Evolutionary conservation across 2,888 invertebrate species (phyloP).

Genomic region (Temnothorax rugatulus): DNA sequence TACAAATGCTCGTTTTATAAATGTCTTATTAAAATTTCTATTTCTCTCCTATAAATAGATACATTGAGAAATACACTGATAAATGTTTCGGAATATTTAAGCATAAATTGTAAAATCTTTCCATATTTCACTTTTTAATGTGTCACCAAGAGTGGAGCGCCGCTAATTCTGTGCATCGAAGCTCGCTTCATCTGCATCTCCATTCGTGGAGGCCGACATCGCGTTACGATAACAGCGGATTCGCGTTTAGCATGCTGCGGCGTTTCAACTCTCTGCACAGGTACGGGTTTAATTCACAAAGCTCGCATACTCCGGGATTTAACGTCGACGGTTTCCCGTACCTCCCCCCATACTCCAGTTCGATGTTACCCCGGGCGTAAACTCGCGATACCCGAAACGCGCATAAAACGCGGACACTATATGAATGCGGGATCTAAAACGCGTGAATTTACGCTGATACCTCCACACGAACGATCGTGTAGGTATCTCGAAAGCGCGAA

Average conservation of each 20-base stretch:
- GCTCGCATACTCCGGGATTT: slow-evolving; percentile 39
- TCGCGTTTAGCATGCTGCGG: slow-evolving; percentile 31
- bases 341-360: not conserved
- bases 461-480: not conserved
- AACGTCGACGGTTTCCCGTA: not conserved
- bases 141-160: not conserved
- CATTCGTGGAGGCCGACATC: not conserved
- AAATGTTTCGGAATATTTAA: not conserved
- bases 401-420: slow-evolving; percentile 49
- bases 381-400: slow-evolving; percentile 61
- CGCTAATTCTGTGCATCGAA: slow-evolving; percentile 15
- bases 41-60: not conserved
- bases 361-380: slow-evolving; percentile 61
- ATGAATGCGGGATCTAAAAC: slow-evolving; percentile 44
- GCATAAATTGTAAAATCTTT: not conserved
- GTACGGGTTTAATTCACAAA: slow-evolving; percentile 67
- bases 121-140: not conserved
- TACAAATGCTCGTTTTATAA: not conserved
- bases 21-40: not conserved
- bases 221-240: slow-evolving; percentile 38
- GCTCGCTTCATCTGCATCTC: slow-evolving; percentile 23
- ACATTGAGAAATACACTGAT: not conserved
- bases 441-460: slow-evolving; percentile 43
- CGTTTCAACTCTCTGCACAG: slow-evolving; percentile 49
- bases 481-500: slow-evolving; percentile 5